Conservation (phyloP, 2,888 invertebrate genomes). For the Heliconius aoede region DNA sequence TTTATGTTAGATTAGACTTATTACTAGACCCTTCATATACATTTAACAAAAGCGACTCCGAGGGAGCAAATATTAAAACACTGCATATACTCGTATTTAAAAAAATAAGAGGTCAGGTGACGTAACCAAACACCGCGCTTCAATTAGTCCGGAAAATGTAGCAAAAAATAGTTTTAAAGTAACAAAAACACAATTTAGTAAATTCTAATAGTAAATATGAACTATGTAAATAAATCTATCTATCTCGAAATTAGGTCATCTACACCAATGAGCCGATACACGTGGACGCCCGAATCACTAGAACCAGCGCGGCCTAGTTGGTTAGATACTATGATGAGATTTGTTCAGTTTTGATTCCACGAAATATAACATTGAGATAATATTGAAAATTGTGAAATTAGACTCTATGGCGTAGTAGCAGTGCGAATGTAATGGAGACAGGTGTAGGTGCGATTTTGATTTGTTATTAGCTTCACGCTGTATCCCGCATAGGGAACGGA, state of each 20-base stretch:
- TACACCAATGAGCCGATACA: conserved; percentile 19
- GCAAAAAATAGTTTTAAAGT: neutral
- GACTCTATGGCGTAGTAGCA: neutral
- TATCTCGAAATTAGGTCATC: conserved; percentile 14
- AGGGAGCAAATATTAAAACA: too few species aligned
- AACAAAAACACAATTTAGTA: neutral
- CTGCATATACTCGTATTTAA: too few species aligned
- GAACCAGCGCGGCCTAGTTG: conserved; percentile 44
- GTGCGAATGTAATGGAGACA: neutral
- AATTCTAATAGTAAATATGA: neutral
- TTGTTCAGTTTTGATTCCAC: conserved; percentile 26
- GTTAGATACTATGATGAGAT: conserved; percentile 47
- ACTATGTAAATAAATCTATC: conserved; percentile 12
- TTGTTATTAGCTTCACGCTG: too few species aligned
- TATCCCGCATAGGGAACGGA: too few species aligned
- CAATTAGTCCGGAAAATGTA: neutral
- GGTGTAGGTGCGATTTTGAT: neutral
- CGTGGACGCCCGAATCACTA: conserved; percentile 38
- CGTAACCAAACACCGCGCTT: too few species aligned
- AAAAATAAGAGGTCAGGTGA: too few species aligned
- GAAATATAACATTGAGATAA: conserved; percentile 18
- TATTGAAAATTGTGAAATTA: neutral
- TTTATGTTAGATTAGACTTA: neutral
- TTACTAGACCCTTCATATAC: neutral
- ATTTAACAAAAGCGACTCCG: neutral